Base-by-base conservation (phyloP, 2,113 vertebrate genomes). In the Suncus etruscus region DNA sequence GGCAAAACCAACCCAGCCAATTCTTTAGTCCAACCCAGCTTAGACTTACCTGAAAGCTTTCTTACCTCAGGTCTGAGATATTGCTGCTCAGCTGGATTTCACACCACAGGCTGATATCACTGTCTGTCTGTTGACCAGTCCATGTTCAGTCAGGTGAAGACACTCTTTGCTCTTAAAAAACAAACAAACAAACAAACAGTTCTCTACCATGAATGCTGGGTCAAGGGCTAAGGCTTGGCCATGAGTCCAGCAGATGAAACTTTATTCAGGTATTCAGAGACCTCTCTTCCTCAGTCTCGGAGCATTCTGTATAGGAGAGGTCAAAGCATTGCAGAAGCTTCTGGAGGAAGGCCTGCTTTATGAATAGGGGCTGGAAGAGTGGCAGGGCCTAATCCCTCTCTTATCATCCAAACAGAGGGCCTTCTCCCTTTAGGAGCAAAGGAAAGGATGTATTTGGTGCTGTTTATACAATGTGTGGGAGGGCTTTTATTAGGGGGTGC, bases 81-180 rank as follows among this genome's bases (percentile, higher is more conserved):
- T 50, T 91, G 77, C 69, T 83, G 47, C 29, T 84, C 8, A 80
- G 25, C 47, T 89, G 63, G 24, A 58, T 87, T 80, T 45, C 79
- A 68, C 39, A 27, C 65, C 47, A 12, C 14, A 51, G 58, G 39
- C 47, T 54, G 75, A 6, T 77, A 6, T 48, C 27, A 29, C 31
- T 32, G 32, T 45, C 11, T 54, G 54, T 16, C 69, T 66, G 6
- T n/a, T 69, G 48, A 32, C 69, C 54, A 76, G 11, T 76, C 58
- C 58, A 22, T 22, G 68, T 86, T n/a, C 16, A 54, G 29, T 80
- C 54, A 54, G 24, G 50, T 45, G 24, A 48, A 50, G 48, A 22
- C 1, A 11, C 45, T 20, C 16, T 70, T 27, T 68, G 29, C 47
- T 66, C 0, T 85, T 87, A 74, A 76, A 77, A n/a, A n/a, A n/a